Evolutionary conservation across 2,797 vertebrate species (phyloP).

Genomic region (Sebastes vulpes): DNA sequence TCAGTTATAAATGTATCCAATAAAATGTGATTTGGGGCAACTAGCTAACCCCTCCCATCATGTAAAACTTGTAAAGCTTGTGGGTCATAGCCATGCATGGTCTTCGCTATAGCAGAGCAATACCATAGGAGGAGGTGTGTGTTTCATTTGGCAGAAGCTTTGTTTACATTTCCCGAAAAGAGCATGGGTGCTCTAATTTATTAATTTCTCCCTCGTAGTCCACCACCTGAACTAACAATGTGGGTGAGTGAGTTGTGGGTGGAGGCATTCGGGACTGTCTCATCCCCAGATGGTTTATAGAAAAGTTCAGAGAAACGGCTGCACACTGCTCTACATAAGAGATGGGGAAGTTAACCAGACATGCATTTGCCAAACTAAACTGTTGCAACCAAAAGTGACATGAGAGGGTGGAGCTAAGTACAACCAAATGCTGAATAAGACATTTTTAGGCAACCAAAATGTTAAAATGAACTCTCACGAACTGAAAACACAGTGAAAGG

Average conservation of each 20-base stretch:
- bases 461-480: too few relatives aligned
- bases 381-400: too few relatives aligned
- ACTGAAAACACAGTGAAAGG: too few relatives aligned
- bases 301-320: neutral
- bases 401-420: too few relatives aligned
- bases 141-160: neutral
- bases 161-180: neutral
- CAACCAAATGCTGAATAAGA: too few relatives aligned
- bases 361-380: too few relatives aligned
- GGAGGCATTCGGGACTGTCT: neutral
- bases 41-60: neutral
- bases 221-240: neutral
- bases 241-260: too few relatives aligned
- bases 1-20: neutral
- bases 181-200: neutral
- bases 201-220: neutral
- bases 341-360: too few relatives aligned
- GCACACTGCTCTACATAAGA: too few relatives aligned
- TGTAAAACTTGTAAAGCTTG: neutral
- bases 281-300: neutral
- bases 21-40: neutral
- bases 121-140: neutral
- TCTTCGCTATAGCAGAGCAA: neutral
- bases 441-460: too few relatives aligned
- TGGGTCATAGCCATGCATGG: neutral